Evolutionary conservation across 2,888 invertebrate species (phyloP), one percentile per base, ranked within the genome.

Genomic region (Seladonia tumulorum): DNA sequence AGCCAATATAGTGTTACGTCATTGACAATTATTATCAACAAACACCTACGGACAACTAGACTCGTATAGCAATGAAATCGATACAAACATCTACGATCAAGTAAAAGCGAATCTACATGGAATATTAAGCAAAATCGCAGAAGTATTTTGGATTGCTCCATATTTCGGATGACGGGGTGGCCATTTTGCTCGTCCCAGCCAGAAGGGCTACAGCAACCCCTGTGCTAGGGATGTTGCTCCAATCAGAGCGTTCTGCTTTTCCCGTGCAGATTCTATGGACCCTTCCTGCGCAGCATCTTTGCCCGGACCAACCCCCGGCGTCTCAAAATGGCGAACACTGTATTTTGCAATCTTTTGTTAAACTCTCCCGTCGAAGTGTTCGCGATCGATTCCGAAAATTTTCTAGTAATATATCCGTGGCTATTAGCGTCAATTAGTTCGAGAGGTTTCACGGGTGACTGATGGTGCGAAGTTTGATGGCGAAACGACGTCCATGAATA

Each of bases 201-300:
- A 2, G 8, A 35, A 71, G 53, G 80, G 57, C 25, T 12, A 53
- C 18, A n/a, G 45, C 39, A 70, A 25, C 72, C 72, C 63, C 35
- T 8, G n/a, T 10, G 60, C 16, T 5, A 63, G 71, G 73, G 79
- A 71, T 77, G 77, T 45, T 49, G 87, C 39, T 78, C 87, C 83
- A 86, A 86, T 86, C 63, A 35, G 78, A 53, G 1, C n/a, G 22
- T 39, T 16, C 42, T 29, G 75, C 76, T 66, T 49, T 68, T 60
- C 47, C 74, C 16, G 63, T 42, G n/a, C 5, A 73, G 68, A 78
- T 79, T 18, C 16, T 8, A 22, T 7, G 45, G 42, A 39, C 39
- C 22, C 5, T 25, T 16, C 22, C 63, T 78, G 89, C 90, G 87
- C 91, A 92, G 90, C 91, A 90, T 90, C 92, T 90, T 88, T 71